Conservation (phyloP, 2,797 vertebrate genomes). For the Podargus strigoides region DNA sequence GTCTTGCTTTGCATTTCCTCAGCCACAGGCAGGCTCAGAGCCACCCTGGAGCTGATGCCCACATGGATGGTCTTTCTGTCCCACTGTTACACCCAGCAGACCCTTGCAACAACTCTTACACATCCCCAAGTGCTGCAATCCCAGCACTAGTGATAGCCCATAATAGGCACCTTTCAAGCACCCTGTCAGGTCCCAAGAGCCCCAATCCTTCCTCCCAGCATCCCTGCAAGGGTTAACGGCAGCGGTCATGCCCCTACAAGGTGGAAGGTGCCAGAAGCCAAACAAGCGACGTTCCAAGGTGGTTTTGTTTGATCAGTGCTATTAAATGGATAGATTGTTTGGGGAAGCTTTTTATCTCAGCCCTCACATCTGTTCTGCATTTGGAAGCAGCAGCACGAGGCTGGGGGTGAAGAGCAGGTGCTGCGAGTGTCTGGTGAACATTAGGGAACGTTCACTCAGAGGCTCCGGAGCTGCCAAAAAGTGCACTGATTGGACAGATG, state of each 20-base stretch:
- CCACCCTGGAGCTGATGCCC: background rate
- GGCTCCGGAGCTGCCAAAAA: slow-evolving; percentile 65
- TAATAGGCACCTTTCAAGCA: fast-evolving
- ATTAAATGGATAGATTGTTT: slow-evolving; percentile 10
- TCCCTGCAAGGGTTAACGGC: background rate
- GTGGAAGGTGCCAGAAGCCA: background rate
- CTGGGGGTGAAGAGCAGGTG: slow-evolving; percentile 72
- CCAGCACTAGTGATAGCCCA: fast-evolving
- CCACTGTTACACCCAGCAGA: background rate
- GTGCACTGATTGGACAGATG: slow-evolving; percentile 71
- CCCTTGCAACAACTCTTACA: background rate
- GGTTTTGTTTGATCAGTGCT: slow-evolving; percentile 13
- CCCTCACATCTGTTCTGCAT: slow-evolving; percentile 57
- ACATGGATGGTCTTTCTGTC: background rate
- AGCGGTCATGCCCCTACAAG: background rate
- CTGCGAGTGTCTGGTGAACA: slow-evolving; percentile 57
- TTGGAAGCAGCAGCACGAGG: slow-evolving; percentile 17
- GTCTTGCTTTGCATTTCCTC: background rate
- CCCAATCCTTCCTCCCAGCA: background rate
- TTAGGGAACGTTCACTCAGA: slow-evolving; percentile 66
- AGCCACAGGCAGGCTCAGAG: background rate
- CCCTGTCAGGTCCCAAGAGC: background rate
- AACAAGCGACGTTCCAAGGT: background rate
- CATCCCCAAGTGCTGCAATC: background rate
- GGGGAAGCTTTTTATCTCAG: slow-evolving; percentile 37